A percentile compares a stretch with the other conserved stretches of the same genome.
Conservation (phyloP, 2,888 invertebrate species). For the Meiosimyza platycephala region DNA sequence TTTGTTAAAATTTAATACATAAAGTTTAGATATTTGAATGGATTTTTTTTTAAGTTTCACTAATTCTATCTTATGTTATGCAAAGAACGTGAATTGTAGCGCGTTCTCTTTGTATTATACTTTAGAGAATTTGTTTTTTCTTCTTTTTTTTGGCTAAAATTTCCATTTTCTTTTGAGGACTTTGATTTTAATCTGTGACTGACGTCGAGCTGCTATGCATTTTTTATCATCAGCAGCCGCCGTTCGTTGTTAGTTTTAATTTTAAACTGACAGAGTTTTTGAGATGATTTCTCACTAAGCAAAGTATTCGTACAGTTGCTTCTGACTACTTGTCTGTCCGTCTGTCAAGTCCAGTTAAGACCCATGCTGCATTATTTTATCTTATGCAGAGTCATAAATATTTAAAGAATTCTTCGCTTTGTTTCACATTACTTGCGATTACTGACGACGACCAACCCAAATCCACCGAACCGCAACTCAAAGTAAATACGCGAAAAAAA, state of each 20-base stretch:
- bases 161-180: neutral
- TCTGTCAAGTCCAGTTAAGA: slow-evolving; percentile 38
- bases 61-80: slow-evolving; percentile 9
- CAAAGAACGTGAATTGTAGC: neutral
- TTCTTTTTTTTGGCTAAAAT: slow-evolving; percentile 17
- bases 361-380: slow-evolving; percentile 42
- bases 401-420: slow-evolving; percentile 52
- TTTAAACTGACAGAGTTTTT: too few relatives aligned
- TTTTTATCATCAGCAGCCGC: neutral
- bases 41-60: slow-evolving; percentile 3
- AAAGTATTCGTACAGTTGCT: neutral
- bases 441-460: slow-evolving; percentile 11
- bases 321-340: neutral
- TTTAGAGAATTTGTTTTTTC: slow-evolving; percentile 22
- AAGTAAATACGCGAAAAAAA: neutral
- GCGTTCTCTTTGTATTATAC: slow-evolving; percentile 10
- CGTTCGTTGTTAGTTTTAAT: neutral
- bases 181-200: slow-evolving; percentile 2
- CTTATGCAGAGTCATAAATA: slow-evolving; percentile 55
- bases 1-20: slow-evolving; percentile 4
- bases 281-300: too few relatives aligned
- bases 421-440: too few relatives aligned
- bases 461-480: neutral
- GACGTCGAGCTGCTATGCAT: neutral
- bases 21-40: slow-evolving; percentile 25